phyloP scores from a whole-genome alignment of 2,113 vertebrate genomes.

The Pipra filicauda region DNA sequence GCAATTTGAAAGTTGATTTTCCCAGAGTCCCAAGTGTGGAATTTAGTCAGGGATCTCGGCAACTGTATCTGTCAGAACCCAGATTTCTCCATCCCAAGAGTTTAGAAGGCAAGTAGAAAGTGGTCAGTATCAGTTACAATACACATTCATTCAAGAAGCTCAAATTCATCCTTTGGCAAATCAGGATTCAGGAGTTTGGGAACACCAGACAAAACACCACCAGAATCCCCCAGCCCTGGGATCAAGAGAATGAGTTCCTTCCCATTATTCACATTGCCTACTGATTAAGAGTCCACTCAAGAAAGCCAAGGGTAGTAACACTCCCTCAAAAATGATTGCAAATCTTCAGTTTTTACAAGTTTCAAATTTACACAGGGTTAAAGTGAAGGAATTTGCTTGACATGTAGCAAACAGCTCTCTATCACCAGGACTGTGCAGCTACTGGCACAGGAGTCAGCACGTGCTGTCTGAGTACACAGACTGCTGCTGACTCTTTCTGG shows the following conservation, averaged over 20 bases:
- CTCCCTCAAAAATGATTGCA: background rate
- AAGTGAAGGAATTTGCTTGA: background rate
- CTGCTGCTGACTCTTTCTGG: background rate
- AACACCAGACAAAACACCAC: background rate
- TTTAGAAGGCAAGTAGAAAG: background rate
- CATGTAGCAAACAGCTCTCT: background rate
- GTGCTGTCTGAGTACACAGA: background rate
- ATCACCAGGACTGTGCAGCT: background rate
- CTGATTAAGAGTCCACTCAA: background rate
- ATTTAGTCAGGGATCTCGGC: background rate
- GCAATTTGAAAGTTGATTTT: background rate
- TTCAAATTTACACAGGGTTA: accelerated
- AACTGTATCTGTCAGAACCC: background rate
- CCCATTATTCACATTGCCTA: background rate
- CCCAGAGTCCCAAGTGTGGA: accelerated
- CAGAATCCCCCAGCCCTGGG: background rate
- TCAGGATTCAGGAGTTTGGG: background rate
- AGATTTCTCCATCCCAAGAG: background rate
- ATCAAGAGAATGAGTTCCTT: background rate
- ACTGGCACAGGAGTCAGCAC: background rate
- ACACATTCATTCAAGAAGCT: background rate
- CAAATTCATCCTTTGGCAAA: background rate
- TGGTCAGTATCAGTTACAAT: background rate
- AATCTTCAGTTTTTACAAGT: background rate
- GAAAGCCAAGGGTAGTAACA: background rate